Percentiles rank a stretch among this genome's conserved stretches.
phyloP scores from a whole-genome alignment of 2,113 vertebrate species.

The Salminus brasiliensis region DNA sequence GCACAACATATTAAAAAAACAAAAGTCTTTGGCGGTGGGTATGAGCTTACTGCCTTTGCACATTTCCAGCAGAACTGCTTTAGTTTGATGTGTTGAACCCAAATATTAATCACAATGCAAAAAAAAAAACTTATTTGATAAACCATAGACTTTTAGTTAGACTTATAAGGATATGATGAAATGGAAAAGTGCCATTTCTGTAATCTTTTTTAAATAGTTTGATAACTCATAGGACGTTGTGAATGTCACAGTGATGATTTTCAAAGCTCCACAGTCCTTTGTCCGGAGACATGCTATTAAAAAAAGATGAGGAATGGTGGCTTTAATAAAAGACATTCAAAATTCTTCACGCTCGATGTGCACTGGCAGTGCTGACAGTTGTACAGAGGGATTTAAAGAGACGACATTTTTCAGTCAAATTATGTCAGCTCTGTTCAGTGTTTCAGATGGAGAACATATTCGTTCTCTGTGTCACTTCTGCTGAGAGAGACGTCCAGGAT shows the following conservation, averaged over 20 bases:
- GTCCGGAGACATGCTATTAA: slow-evolving; percentile 39
- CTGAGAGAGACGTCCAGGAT: slow-evolving; percentile 54
- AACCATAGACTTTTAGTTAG: not conserved
- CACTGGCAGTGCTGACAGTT: slow-evolving; percentile 47
- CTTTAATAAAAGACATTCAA: slow-evolving; percentile 8
- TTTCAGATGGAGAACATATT: slow-evolving; percentile 38
- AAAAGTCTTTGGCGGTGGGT: no score
- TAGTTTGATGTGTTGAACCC: no score
- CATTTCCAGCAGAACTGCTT: no score
- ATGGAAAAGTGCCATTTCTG: slow-evolving; percentile 6
- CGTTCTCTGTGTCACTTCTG: slow-evolving; percentile 36
- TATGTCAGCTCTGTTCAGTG: slow-evolving; percentile 46
- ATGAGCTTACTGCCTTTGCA: no score
- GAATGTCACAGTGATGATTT: not conserved
- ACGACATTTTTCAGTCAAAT: slow-evolving; percentile 43
- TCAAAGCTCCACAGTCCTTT: not conserved
- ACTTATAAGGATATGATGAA: not conserved
- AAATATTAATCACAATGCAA: no score
- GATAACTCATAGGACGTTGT: not conserved
- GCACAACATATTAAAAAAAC: no score
- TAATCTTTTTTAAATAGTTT: slow-evolving; percentile 4
- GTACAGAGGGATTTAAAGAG: slow-evolving; percentile 47
- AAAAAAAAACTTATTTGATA: no score
- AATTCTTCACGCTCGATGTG: slow-evolving; percentile 23
- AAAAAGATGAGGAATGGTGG: not conserved